Conservation (phyloP, 1,140 invertebrate species). For the Cydia amplana region DNA sequence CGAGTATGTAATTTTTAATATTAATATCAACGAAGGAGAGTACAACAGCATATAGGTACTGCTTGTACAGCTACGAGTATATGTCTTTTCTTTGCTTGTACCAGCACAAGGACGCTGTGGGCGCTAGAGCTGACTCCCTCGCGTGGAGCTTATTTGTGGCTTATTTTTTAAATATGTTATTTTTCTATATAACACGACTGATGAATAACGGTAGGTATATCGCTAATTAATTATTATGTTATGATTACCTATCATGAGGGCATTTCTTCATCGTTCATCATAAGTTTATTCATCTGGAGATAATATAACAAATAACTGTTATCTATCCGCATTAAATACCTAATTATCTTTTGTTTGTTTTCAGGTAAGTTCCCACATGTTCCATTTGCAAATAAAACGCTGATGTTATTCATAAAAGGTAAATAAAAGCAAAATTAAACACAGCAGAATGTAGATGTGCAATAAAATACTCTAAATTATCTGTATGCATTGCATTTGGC, state of each 20-base stretch:
- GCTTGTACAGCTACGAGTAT: too few species aligned
- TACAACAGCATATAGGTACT: too few species aligned
- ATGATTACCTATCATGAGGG: too few species aligned
- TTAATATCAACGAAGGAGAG: too few species aligned
- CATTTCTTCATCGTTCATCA: too few species aligned
- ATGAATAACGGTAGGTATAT: too few species aligned
- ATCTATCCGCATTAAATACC: not conserved
- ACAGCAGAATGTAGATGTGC: too few species aligned
- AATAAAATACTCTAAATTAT: not conserved
- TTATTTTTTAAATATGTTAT: not conserved
- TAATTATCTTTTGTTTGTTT: constrained; percentile 34
- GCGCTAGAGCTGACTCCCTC: not conserved
- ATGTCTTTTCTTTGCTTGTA: too few species aligned
- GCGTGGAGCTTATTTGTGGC: not conserved
- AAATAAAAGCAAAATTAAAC: not conserved
- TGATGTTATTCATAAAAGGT: not conserved
- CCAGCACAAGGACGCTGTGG: not conserved
- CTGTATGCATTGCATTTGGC: not conserved
- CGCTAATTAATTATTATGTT: too few species aligned
- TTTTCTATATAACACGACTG: not conserved
- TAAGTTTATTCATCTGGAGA: too few species aligned
- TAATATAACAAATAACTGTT: not conserved
- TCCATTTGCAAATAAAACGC: not conserved
- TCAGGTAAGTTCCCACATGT: constrained; percentile 35
- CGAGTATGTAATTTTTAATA: too few species aligned